Evolutionary conservation across 35 echinoderm and acorn worm species (phyloP), one percentile per base, ranked within the genome.

Genomic region (Ptychodera flava): DNA sequence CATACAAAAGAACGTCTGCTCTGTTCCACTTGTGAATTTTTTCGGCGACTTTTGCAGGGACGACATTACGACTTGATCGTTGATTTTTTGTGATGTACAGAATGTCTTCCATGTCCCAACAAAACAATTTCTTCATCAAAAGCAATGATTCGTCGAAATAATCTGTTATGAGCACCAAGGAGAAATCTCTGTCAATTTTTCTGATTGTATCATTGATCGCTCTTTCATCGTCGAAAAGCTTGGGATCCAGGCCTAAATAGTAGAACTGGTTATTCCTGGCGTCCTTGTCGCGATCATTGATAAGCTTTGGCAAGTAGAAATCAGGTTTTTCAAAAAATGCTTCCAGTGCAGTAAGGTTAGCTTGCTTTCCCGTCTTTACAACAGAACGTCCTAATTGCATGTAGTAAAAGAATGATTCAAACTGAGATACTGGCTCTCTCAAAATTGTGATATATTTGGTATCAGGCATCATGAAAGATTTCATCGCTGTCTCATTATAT

Each of bases 391-490:
- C 22, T 22, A 64, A 64, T 22, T 64, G 45, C 45, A 64, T 64
- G 45, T 12, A 64, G 22, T 64, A 22, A 64, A 64, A 64, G 22
- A 64, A 64, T 64, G 96, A 99, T 82, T 94, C 92, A 84, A 99
- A 99, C 83, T 99, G 96, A 12, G 78, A 33, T 30, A 38, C 90
- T 34, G 96, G 96, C 12, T 99, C 92, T 33, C 96, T 79, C 29
- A 99, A 38, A 35, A 92, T 92, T 15, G 96, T 99, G 78, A 99
- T 86, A 76, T 99, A 99, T 29, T 90, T 76, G 31, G 96, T 82
- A 77, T 79, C 85, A 0, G 96, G 90, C 16, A 36, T 38, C 90
- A 94, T 94, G 16, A 92, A 83, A n/a, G 64, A 35, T 85, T 87
- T 85, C 87, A 99, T 81, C 27, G 64, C 85, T 45, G 78, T 33